Evolutionary conservation across 2,113 vertebrate species (phyloP).

Genomic region (Grammomys surdaster): DNA sequence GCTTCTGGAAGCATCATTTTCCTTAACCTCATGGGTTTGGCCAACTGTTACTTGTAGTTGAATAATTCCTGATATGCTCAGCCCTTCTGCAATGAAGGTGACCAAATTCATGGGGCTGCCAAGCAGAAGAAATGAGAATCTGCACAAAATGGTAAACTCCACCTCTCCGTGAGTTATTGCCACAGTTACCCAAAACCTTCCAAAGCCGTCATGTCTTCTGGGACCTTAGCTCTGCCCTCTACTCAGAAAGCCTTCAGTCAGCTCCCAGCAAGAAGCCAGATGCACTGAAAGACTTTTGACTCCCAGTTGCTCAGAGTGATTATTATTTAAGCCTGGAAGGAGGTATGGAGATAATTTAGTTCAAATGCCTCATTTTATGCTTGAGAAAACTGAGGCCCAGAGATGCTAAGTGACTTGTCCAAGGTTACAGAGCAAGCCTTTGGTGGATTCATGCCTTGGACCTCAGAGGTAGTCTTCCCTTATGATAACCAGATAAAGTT

Average conservation of each 20-base stretch:
- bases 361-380: constrained; percentile 19
- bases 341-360: constrained; percentile 32
- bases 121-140: background rate
- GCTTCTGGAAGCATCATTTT: background rate
- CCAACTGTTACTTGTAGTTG: background rate
- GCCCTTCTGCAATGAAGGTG: accelerated
- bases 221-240: background rate
- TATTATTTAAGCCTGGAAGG: constrained; percentile 59
- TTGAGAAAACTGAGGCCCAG: background rate
- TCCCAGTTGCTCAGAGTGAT: background rate
- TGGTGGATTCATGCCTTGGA: background rate
- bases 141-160: background rate
- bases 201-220: background rate
- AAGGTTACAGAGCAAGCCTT: constrained; percentile 12
- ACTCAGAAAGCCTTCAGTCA: background rate
- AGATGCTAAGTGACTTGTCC: constrained; percentile 17
- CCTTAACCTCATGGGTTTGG: background rate
- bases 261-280: constrained; percentile 53
- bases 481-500: accelerated
- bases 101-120: background rate
- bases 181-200: background rate
- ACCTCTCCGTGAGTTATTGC: background rate
- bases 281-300: constrained; percentile 35
- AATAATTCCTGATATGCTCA: background rate
- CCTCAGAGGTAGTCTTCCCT: background rate